Percentiles rank a stretch among this genome's conserved stretches.
Conservation (phyloP, 1,140 invertebrate genomes). For the Ceratosolen solmsi region DNA sequence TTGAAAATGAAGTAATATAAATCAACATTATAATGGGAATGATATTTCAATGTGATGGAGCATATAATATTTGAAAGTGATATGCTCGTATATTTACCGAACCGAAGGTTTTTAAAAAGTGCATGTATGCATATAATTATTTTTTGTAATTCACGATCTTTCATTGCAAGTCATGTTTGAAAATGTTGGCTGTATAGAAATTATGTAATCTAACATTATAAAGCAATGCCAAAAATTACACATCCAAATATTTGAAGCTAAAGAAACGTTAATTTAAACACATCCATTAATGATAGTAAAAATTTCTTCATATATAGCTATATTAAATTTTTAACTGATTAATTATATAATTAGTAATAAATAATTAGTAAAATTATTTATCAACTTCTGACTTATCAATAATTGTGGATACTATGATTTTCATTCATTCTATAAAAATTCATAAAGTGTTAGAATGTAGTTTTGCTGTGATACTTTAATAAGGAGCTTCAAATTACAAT, state of each 20-base stretch:
- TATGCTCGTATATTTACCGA: not conserved
- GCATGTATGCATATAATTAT: constrained; percentile 63
- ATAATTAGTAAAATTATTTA: not conserved
- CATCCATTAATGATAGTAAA: not conserved
- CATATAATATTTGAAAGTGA: constrained; percentile 33
- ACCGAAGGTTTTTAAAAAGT: constrained; percentile 13
- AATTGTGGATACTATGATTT: not conserved
- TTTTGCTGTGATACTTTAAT: constrained; percentile 13
- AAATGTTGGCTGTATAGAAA: constrained; percentile 24
- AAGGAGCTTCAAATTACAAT: not conserved
- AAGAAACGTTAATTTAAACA: not conserved
- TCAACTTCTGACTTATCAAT: not conserved
- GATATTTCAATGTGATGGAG: constrained; percentile 3
- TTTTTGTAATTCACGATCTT: constrained; percentile 64
- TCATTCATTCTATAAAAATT: not conserved
- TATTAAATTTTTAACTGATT: not conserved
- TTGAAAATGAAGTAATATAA: constrained; percentile 60
- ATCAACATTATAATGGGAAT: constrained; percentile 50
- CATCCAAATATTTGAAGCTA: constrained; percentile 25
- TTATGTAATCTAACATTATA: not conserved
- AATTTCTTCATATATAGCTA: not conserved
- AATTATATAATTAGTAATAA: not conserved
- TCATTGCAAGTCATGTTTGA: constrained; percentile 21
- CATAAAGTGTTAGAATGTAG: not conserved
- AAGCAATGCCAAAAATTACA: constrained; percentile 13